These are phyloP conservation scores for Elegia similella DNA, from an alignment of 2,888 invertebrate genomes.

Conservation along the genomic window DNA sequence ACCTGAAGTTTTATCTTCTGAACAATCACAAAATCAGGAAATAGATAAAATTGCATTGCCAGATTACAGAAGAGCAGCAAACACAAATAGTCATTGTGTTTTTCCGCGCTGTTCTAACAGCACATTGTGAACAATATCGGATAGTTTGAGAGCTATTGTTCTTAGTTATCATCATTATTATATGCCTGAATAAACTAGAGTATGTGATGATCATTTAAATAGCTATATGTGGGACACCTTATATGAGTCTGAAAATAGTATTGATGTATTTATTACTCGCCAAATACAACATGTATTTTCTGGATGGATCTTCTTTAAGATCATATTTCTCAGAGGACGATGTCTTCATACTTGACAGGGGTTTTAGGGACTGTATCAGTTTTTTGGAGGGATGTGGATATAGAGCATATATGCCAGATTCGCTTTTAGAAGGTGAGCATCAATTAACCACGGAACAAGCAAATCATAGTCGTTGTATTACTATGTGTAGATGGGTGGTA, in stretches of 20 bases:
- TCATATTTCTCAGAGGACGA: too few species aligned
- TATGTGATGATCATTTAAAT: slow-evolving; percentile 14
- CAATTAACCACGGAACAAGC: slow-evolving; percentile 23
- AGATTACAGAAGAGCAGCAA: too few species aligned
- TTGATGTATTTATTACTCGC: slow-evolving; percentile 19
- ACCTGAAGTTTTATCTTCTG: background rate
- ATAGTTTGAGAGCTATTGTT: slow-evolving; percentile 12
- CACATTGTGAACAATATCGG: slow-evolving; percentile 16
- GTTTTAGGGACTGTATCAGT: too few species aligned
- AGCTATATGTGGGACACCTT: slow-evolving; percentile 19
- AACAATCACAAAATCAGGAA: background rate
- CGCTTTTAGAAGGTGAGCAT: too few species aligned
- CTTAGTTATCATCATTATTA: slow-evolving; percentile 17
- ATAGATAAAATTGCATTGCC: too few species aligned
- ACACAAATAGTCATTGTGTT: slow-evolving; percentile 21
- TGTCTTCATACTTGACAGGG: too few species aligned
- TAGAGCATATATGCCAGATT: too few species aligned
- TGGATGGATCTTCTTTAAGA: too few species aligned
- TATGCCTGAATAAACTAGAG: slow-evolving; percentile 17
- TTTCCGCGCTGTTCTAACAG: slow-evolving; percentile 19
- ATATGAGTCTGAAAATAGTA: slow-evolving; percentile 22
- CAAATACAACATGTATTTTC: slow-evolving; percentile 24
- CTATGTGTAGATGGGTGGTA: slow-evolving; percentile 24
- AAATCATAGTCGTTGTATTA: slow-evolving; percentile 21
- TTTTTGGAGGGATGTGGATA: too few species aligned